phyloP scores from a whole-genome alignment of 2,888 invertebrate genomes.

The Geophilus truncorum region DNA sequence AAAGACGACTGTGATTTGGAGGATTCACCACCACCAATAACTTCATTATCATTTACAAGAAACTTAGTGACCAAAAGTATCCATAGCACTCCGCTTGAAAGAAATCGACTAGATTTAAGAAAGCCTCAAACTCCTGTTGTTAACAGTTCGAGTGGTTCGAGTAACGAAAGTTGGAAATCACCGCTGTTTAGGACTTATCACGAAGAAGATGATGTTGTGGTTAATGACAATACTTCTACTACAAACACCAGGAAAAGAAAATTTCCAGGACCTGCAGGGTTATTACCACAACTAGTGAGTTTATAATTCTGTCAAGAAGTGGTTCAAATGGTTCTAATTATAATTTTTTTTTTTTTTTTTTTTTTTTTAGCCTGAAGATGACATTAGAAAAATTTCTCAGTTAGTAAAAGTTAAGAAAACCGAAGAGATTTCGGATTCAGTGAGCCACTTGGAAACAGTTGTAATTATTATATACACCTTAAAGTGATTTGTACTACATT shows the following conservation, averaged over 20 bases:
- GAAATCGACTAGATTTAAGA: too few relatives aligned
- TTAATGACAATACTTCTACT: not conserved
- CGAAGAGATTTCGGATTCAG: not conserved
- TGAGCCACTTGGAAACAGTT: not conserved
- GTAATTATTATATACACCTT: not conserved
- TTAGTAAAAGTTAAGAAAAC: not conserved
- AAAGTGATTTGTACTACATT: not conserved
- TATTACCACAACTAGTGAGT: not conserved
- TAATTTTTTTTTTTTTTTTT: not conserved
- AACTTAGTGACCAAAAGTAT: too few relatives aligned
- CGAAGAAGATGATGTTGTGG: too few relatives aligned
- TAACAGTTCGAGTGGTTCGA: too few relatives aligned
- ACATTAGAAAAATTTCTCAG: not conserved
- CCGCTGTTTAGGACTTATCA: too few relatives aligned
- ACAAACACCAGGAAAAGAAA: not conserved
- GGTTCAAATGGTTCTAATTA: not conserved
- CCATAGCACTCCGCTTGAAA: too few relatives aligned
- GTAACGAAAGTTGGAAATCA: too few relatives aligned
- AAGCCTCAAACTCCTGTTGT: too few relatives aligned
- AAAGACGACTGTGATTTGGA: not conserved
- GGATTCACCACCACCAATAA: too few relatives aligned
- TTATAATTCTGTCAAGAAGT: not conserved
- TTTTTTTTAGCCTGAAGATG: not conserved
- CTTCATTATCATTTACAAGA: too few relatives aligned
- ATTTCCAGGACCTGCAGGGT: not conserved